Evolutionary conservation across 2,113 vertebrate genomes (phyloP), one percentile per base, ranked within the genome.

Genomic region (Cebus imitator): DNA sequence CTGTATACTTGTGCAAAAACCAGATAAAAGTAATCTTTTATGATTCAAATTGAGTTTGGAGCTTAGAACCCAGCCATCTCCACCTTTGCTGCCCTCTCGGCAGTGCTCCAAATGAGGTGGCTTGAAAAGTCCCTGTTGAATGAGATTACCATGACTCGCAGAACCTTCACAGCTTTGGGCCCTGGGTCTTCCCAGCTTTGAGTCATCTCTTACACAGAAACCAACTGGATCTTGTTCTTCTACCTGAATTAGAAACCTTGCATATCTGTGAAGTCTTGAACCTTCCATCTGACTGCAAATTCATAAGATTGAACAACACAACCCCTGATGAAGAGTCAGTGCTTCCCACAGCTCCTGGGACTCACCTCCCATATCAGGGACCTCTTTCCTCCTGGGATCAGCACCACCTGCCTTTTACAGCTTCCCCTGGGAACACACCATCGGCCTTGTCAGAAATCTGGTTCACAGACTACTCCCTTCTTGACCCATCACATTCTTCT

Each of bases 121-220:
- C 23, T n/a, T 32, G 16, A 50, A 40, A 57, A 76, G 13, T 64
- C 27, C 48, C 78, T 78, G 4, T 32, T 45, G 16, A 1, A 25
- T 0, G 3, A 17, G 5, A 11, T 23, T 9, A 32, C 18, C 2
- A 0, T 23, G 66, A 64, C 81, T 83, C 6, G 0, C 32, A 93
- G 17, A 52, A 35, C 16, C 68, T 16, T 70, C 2, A 0, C 23
- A 55, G 12, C 61, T 37, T 48, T 50, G 55, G 25, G 16, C 18
- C 13, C 43, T 45, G 55, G 48, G 12, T 75, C 72, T 85, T 30
- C 48, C 45, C 64, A 57, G 84, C 52, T 30, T 66, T 17, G 2
- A 35, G 3, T 79, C 30, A 32, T 1, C 48, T 92, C 8, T 61
- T 75, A 88, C 32, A 21, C 17, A 27, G 11, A 76, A 52, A 11